Conservation (phyloP, 2,888 invertebrate genomes). For the Cephus pulcher region DNA sequence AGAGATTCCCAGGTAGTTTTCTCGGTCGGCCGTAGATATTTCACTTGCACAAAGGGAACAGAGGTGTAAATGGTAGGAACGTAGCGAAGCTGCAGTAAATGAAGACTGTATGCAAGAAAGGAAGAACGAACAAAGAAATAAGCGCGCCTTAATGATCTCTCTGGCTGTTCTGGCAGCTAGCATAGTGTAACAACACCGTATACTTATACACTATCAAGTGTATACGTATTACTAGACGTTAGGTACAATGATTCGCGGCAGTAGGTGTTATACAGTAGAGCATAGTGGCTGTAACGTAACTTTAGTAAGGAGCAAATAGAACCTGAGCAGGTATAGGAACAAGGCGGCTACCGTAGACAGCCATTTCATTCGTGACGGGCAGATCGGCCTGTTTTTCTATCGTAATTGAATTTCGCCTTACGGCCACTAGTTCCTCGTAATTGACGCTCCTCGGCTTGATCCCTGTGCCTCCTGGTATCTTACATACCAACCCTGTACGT, state of each 20-base stretch:
- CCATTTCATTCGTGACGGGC: constrained; percentile 46
- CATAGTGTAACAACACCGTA: neutral
- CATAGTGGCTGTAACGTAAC: neutral
- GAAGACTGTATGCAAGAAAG: neutral
- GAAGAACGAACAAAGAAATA: neutral
- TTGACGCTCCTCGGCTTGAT: constrained; percentile 5
- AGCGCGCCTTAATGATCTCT: neutral
- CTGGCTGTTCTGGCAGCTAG: neutral
- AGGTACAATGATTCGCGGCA: neutral
- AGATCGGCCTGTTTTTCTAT: constrained; percentile 52
- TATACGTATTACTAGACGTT: neutral
- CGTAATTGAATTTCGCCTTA: constrained; percentile 53
- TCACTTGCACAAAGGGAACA: neutral
- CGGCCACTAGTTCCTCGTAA: constrained; percentile 23
- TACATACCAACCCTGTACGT: neutral
- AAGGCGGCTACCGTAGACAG: constrained; percentile 27
- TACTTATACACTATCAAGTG: neutral
- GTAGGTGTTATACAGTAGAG: constrained; percentile 1
- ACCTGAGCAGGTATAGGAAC: neutral
- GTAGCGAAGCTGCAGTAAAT: neutral
- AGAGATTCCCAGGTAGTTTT: neutral
- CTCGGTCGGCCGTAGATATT: neutral
- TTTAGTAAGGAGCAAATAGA: too few species aligned
- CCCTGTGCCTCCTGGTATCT: neutral
- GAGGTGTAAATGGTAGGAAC: neutral